Conservation (phyloP, 2,888 invertebrate species). For the Brachyopa scutellaris region DNA sequence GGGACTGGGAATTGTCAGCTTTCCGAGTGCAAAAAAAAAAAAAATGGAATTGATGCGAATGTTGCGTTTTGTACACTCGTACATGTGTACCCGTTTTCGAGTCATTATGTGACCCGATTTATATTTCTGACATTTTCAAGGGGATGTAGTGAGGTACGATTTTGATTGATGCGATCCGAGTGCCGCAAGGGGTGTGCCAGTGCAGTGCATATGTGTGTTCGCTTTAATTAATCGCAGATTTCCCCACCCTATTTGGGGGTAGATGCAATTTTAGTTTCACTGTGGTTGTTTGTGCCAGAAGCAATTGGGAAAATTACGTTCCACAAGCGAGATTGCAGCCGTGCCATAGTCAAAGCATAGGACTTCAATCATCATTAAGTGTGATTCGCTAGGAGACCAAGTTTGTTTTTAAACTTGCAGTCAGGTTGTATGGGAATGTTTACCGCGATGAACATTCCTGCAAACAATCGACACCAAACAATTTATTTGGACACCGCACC, state of each 20-base stretch:
- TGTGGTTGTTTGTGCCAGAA: constrained; percentile 3
- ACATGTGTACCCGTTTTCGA: constrained; percentile 25
- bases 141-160: constrained; percentile 15
- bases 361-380: too few species aligned
- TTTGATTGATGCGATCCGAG: constrained; percentile 65
- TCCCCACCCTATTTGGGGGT: constrained; percentile 17
- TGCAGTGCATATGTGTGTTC: too few species aligned
- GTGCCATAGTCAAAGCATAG: too few species aligned
- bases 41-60: constrained; percentile 58
- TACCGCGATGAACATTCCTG: too few species aligned
- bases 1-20: background rate
- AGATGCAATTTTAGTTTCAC: constrained; percentile 23
- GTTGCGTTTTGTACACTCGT: constrained; percentile 47
- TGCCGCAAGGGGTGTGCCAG: constrained; percentile 33
- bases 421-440: too few species aligned
- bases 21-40: too few species aligned
- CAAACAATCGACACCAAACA: too few species aligned
- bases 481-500: too few species aligned
- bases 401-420: too few species aligned
- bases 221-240: constrained; percentile 66
- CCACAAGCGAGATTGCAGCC: too few species aligned
- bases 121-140: constrained; percentile 37
- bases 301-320: too few species aligned
- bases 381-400: too few species aligned
- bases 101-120: constrained; percentile 62